Conservation (phyloP, 2,797 vertebrate species). For the Hapalemur alaotrensis region DNA sequence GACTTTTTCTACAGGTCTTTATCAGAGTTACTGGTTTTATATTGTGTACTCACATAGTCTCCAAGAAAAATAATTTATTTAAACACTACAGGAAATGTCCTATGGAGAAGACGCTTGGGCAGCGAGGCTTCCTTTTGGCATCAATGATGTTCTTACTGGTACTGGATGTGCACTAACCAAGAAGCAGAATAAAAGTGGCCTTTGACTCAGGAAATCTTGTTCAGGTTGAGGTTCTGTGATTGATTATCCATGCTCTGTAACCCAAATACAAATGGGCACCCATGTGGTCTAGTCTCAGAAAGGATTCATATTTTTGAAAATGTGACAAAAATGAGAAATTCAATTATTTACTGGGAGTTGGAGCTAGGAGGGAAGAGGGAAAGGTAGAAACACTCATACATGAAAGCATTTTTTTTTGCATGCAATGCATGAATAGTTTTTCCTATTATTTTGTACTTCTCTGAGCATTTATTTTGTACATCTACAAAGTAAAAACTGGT, state of each 20-base stretch:
- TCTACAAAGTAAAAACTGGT: background rate
- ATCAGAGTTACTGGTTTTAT: background rate
- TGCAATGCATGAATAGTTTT: background rate
- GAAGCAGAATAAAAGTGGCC: background rate
- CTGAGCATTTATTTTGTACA: background rate
- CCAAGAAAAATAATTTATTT: constrained; percentile 21
- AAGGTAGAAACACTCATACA: background rate
- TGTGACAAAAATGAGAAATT: background rate
- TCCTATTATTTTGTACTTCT: background rate
- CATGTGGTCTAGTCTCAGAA: background rate
- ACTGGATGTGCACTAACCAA: background rate
- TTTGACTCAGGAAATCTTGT: background rate
- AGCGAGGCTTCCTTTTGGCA: background rate
- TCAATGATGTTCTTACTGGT: background rate
- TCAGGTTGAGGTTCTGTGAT: background rate
- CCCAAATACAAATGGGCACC: background rate
- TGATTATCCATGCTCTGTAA: background rate
- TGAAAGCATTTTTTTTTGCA: background rate
- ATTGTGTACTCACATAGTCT: background rate
- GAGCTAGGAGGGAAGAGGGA: background rate
- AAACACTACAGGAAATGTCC: background rate
- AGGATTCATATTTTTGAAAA: constrained; percentile 13
- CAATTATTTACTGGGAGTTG: background rate
- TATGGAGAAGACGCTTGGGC: background rate
- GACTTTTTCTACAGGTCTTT: background rate